Percentiles rank a stretch among this genome's conserved stretches.
Evolutionary conservation across 1,140 invertebrate species (phyloP).

Genomic region (Samia ricini): DNA sequence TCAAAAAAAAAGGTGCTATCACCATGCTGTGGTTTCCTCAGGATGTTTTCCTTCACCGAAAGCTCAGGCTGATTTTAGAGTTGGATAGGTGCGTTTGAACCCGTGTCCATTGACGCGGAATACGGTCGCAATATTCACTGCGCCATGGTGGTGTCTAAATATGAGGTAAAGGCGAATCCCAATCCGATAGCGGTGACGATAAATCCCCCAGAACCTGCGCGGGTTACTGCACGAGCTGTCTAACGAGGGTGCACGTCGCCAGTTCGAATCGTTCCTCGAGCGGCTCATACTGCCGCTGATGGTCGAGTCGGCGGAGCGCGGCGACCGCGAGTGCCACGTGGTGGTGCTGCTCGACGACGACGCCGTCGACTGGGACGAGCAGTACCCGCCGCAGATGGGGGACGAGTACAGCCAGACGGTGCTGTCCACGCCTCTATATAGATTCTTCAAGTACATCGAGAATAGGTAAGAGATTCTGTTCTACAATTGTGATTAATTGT

Average conservation of each 20-base stretch:
- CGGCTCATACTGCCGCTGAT: slow-evolving; percentile 96
- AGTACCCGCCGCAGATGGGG: slow-evolving; percentile 99
- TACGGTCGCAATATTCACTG: no score
- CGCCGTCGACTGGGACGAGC: slow-evolving; percentile 98
- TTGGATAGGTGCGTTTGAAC: no score
- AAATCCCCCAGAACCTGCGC: slow-evolving; percentile 84
- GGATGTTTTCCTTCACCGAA: no score
- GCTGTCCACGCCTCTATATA: slow-evolving; percentile 90
- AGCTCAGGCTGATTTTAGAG: no score
- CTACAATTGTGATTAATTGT: not conserved
- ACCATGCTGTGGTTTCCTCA: no score
- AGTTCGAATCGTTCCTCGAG: slow-evolving; percentile 98
- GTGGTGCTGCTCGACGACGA: slow-evolving; percentile 98
- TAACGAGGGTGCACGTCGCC: slow-evolving; percentile 97
- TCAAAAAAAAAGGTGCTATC: no score
- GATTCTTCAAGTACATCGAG: slow-evolving; percentile 99
- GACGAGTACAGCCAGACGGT: slow-evolving; percentile 98
- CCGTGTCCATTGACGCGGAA: no score
- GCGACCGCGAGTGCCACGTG: slow-evolving; percentile 94
- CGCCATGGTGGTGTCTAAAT: no score
- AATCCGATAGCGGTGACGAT: no score
- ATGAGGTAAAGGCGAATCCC: no score
- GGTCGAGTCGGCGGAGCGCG: slow-evolving; percentile 94
- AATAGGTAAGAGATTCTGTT: slow-evolving; percentile 82
- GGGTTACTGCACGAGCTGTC: slow-evolving; percentile 98